These are phyloP conservation scores for Drosophila nikananu DNA, from an alignment of 1,140 invertebrate genomes.

Conservation along the genomic window DNA sequence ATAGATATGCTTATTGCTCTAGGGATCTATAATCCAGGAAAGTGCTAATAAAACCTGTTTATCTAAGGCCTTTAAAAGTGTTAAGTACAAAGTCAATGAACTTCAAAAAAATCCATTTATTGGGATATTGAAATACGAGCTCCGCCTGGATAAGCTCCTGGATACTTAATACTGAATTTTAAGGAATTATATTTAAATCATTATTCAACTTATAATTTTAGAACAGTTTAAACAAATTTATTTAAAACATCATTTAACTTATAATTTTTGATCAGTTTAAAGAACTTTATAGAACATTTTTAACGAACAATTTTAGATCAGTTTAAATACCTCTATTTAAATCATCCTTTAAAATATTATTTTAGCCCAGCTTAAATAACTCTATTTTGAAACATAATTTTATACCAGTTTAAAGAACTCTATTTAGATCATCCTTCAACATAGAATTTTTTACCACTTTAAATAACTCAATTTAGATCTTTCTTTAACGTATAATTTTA, in stretches of 20 bases:
- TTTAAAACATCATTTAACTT: not conserved
- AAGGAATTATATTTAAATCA: no score
- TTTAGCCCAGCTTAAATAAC: not conserved
- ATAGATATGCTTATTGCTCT: not conserved
- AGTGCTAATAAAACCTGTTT: not conserved
- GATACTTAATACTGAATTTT: not conserved
- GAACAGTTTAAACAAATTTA: not conserved
- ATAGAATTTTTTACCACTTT: not conserved
- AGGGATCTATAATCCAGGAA: not conserved
- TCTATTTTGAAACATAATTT: not conserved
- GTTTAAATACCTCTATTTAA: not conserved
- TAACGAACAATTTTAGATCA: no score
- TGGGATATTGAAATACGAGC: not conserved
- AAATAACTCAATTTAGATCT: no score
- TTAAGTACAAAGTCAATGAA: not conserved
- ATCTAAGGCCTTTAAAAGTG: not conserved
- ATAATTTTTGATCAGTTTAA: not conserved
- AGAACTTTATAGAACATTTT: no score
- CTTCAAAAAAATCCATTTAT: not conserved
- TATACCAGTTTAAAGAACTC: not conserved
- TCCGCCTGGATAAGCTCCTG: not conserved
- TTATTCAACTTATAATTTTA: not conserved
- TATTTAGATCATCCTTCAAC: not conserved
- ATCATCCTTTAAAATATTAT: not conserved
- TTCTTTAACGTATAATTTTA: not conserved